Base-by-base conservation (phyloP, 1,140 invertebrate genomes). In the Trachymyrmex cornetzi region DNA sequence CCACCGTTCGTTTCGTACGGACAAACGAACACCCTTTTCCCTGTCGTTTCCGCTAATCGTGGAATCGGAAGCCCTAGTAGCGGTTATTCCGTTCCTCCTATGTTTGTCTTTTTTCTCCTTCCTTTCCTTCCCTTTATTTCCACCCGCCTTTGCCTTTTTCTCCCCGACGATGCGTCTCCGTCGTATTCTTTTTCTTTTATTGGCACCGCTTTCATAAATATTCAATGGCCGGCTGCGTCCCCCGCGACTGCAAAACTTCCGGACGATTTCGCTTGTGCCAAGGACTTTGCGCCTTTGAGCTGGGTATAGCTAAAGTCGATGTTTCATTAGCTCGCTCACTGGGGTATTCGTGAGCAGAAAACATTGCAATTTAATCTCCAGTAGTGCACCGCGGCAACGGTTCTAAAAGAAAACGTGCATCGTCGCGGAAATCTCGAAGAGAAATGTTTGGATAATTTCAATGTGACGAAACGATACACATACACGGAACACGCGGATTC, bases 171-270 rank as follows among this genome's bases (percentile, higher is more conserved):
- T 64, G 67, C 53, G n/a, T 48, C 38, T 59, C 19, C 67, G 48
- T 22, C 53, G 67, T 74, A 48, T 74, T 82, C 53, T 55, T 79
- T 77, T 63, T 74, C 88, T 86, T 61, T 86, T 84, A 85, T 88
- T 77, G 86, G 55, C 67, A 77, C 61, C 50, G 69, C 61, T 91
- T 91, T 90, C 90, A 89, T 91, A 90, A 91, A 91, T 91, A 91
- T 91, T 91, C 90, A 90, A 89, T 87, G 69, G 81, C 77, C 87
- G 87, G 34, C 67, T 53, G 64, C 50, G 89, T 87, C 87, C 64
- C 77, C 48, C 57, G 80, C 50, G 89, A 90, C 89, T 89, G 66
- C 84, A 61, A 90, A 91, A 91, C 77, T 91, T 91, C 89, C 87
- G 89, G 44, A 34, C 79, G 74, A 91, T 91, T 88, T 90, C 85